Evolutionary conservation across 2,888 invertebrate genomes (phyloP).

Genomic region (Hypomecis punctinalis): DNA sequence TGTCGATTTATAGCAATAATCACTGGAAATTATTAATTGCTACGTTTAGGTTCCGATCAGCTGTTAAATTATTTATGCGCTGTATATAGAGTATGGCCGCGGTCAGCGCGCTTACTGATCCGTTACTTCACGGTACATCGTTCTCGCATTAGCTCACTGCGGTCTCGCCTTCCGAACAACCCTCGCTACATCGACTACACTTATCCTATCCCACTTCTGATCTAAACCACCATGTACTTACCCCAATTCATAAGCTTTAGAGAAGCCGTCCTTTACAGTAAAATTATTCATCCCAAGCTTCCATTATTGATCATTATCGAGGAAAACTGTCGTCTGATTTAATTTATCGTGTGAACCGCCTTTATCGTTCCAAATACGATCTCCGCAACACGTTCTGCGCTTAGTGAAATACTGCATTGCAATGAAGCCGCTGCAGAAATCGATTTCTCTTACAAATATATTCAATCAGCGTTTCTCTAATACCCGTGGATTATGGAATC

Average conservation of each 20-base stretch:
- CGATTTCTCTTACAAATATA: slow-evolving; percentile 42
- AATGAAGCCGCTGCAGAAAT: slow-evolving; percentile 28
- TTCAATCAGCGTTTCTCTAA: slow-evolving; percentile 40
- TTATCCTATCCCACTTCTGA: slow-evolving; percentile 13
- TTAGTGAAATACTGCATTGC: slow-evolving; percentile 30
- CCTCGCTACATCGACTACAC: slow-evolving; percentile 17
- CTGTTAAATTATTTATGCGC: slow-evolving; percentile 43
- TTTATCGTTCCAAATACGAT: slow-evolving; percentile 24
- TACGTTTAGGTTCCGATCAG: slow-evolving; percentile 33
- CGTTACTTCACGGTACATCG: slow-evolving; percentile 46
- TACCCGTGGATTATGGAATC: slow-evolving; percentile 40
- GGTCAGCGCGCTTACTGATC: slow-evolving; percentile 38
- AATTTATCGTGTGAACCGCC: slow-evolving; percentile 31
- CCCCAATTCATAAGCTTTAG: slow-evolving; percentile 8
- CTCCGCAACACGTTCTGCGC: slow-evolving; percentile 30
- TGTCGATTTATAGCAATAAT: slow-evolving; percentile 15
- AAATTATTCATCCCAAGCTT: slow-evolving; percentile 22
- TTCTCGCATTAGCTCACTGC: slow-evolving; percentile 47
- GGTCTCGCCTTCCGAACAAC: slow-evolving; percentile 44
- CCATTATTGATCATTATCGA: slow-evolving; percentile 25
- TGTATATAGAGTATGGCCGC: slow-evolving; percentile 36
- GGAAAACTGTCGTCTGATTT: slow-evolving; percentile 23
- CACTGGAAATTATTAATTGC: slow-evolving; percentile 26
- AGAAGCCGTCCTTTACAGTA: background rate
- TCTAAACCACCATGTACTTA: slow-evolving; percentile 2